Evolutionary conservation across 2,888 invertebrate genomes (phyloP).

Genomic region (Sarcophaga variegata): DNA sequence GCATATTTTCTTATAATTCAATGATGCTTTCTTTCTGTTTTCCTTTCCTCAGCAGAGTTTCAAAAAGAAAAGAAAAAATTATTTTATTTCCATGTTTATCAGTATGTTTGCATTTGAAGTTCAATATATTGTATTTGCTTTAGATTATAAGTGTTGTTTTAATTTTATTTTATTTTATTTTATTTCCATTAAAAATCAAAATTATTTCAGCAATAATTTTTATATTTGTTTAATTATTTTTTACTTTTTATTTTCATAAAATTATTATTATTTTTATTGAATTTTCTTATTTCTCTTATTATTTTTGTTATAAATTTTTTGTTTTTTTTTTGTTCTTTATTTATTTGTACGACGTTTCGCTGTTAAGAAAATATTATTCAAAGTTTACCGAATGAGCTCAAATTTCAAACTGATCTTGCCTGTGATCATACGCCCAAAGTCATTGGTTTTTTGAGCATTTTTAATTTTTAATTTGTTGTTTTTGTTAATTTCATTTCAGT

Average conservation of each 20-base stretch:
- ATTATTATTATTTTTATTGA: background rate
- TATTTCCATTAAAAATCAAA: too few relatives aligned
- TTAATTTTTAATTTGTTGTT: constrained; percentile 60
- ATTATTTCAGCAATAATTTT: background rate
- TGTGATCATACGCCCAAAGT: constrained; percentile 80
- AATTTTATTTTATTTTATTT: background rate
- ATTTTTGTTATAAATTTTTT: background rate
- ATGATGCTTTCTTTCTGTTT: constrained; percentile 20
- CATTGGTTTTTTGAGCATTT: constrained; percentile 77
- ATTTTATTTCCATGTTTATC: constrained; percentile 23
- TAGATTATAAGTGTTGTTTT: background rate
- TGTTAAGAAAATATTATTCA: background rate
- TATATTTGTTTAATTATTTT: background rate
- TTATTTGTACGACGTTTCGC: background rate
- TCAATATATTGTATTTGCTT: background rate
- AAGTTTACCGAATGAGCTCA: constrained; percentile 79
- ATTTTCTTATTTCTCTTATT: background rate
- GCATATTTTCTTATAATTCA: background rate
- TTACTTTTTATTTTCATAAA: background rate
- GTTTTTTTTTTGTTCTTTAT: background rate
- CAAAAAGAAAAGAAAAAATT: background rate
- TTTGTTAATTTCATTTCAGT: constrained; percentile 62
- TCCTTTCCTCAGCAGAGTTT: constrained; percentile 5
- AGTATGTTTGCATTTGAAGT: background rate
- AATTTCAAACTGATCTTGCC: constrained; percentile 80